phyloP scores from a whole-genome alignment of 2,888 invertebrate genomes.

The Chaitophorus viminalis region DNA sequence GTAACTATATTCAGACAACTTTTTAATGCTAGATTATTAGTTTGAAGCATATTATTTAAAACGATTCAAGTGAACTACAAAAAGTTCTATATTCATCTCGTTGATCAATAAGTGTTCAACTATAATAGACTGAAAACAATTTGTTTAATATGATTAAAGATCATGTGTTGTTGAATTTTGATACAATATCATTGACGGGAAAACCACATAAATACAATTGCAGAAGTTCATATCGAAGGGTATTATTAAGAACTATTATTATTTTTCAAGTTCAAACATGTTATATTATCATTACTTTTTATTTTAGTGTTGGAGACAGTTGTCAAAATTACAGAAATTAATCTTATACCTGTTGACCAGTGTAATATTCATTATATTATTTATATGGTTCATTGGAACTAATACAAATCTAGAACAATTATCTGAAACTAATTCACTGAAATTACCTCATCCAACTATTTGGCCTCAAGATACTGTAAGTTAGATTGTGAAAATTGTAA shows the following conservation, averaged over 20 bases:
- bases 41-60: background rate
- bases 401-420: conserved; percentile 1
- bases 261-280: background rate
- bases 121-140: background rate
- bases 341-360: conserved; percentile 75
- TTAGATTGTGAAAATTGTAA: background rate
- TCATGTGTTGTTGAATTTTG: conserved; percentile 63
- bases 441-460: conserved; percentile 38
- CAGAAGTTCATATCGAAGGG: conserved; percentile 45
- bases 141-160: conserved; percentile 60
- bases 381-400: conserved; percentile 40
- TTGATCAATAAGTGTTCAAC: background rate
- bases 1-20: background rate
- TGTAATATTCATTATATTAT: conserved; percentile 73
- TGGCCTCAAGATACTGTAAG: conserved; percentile 32
- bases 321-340: conserved; percentile 85
- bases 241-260: background rate
- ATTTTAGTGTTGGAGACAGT: conserved; percentile 85
- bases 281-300: conserved; percentile 49
- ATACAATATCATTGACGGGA: conserved; percentile 51
- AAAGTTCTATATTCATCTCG: background rate
- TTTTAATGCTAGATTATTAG: background rate
- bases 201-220: conserved; percentile 39
- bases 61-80: background rate
- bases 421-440: background rate